Evolutionary conservation across 2,113 vertebrate genomes (phyloP), one percentile per base, ranked within the genome.

Genomic region (Gallinago jamesoni): DNA sequence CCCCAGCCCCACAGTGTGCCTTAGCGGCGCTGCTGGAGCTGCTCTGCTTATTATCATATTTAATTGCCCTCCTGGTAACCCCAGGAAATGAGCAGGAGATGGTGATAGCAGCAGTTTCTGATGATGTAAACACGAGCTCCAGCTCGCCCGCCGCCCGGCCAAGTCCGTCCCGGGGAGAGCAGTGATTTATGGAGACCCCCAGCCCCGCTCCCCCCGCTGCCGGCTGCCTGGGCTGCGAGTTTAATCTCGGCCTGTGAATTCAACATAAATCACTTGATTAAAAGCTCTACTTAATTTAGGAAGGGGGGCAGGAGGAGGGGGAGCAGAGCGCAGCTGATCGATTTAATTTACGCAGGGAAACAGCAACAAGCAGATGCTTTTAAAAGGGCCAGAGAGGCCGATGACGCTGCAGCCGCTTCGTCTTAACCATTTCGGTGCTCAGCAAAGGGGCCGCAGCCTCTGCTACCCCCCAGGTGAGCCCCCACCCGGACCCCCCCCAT

Each of bases 31-130:
- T 93, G 89, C 93, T 76, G 96, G 97, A 94, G 97, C 95, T 82
- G 77, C 97, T 97, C 92, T 93, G 95, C 64, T 64, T 97, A 98
- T 98, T 98, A 97, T 97, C 97, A 98, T 98, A 96, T 98, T 98
- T 97, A 98, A 98, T 98, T 95, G 96, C 94, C 96, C 96, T 96
- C 75, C 86, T 52, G 85, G 95, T 96, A 97, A 98, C 98, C 97
- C 47, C 84, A 81, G 90, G 93, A 96, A 98, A 97, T 68, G 79
- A 96, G 84, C 76, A 92, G 74, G 64, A 67, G 96, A 93, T 81
- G 59, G 84, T 88, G 97, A 96, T 81, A 91, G 94, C 88, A 55
- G 79, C 64, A 39, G 55, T 77, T 94, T 37, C 78, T 78, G 90
- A 57, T 88, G 94, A 93, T 94, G 95, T 96, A 96, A 98, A 98